Evolutionary conservation across 2,797 vertebrate species (phyloP), one percentile per base, ranked within the genome.

Genomic region (Muraenolepis orangiensis): DNA sequence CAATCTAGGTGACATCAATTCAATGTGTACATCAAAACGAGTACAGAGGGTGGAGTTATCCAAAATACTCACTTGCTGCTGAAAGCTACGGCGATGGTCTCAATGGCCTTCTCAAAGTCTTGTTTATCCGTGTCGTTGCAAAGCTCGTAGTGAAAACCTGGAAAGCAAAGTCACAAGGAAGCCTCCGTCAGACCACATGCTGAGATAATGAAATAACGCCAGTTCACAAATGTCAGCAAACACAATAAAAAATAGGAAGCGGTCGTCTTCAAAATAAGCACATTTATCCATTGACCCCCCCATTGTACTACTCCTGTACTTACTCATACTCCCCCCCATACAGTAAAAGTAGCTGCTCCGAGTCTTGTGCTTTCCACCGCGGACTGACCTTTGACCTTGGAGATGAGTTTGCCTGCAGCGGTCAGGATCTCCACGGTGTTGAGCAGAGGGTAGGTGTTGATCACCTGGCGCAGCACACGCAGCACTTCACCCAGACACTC

Each of bases 351-450:
- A 26, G 51, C 51, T 26, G 51, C 46, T 57, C 20, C 8, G 23
- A n/a, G 18, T 57, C 6, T n/a, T 23, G 51, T 11, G 51, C 51
- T 57, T n/a, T 1, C 20, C 20, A 8, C 51, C 2, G 23, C 31
- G 1, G 0, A 84, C 91, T 87, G 70, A 98, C 98, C 96, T 96
- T 98, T 99, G 90, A 98, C 94, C 88, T 94, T 98, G 74, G 95
- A 96, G 73, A 99, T 99, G 78, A 99, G 96, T 23, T 95, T 98
- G 11, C 98, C 97, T 0, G 97, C 96, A 0, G 98, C 97, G 0
- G 96, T 99, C 81, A 99, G 94, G 1, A 95, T 97, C 92, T 99
- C 98, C 89, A 99, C 90, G 0, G 98, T 99, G 92, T 98, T 99
- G 74, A 99, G 96, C 85, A 98, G 94, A 0, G 96, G 97, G 86